phyloP scores from a whole-genome alignment of 53 echinoderm and acorn worm genomes.

The Stichopus horrens region DNA sequence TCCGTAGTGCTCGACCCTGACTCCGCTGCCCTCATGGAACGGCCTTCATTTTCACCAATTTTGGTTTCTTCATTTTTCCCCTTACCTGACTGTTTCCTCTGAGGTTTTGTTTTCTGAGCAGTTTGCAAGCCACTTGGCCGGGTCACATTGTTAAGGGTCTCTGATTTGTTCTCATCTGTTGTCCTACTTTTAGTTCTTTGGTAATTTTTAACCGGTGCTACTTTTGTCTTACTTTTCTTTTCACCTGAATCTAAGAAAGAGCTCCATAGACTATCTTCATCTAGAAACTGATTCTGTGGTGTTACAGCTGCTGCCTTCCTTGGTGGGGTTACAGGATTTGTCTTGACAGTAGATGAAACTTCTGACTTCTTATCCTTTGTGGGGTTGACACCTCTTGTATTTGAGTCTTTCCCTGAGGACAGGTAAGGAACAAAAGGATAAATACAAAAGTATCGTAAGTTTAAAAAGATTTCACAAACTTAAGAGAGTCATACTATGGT shows the following conservation, averaged over 20 bases:
- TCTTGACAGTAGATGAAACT: not conserved
- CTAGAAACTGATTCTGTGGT: slow-evolving; percentile 46
- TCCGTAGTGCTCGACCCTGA: slow-evolving; percentile 40
- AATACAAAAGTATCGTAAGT: too few relatives aligned
- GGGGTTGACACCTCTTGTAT: not conserved
- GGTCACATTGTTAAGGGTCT: not conserved
- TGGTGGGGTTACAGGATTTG: not conserved
- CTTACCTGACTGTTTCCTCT: slow-evolving; percentile 29
- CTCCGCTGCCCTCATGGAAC: slow-evolving; percentile 14
- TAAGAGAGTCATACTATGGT: too few relatives aligned
- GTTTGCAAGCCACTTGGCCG: slow-evolving; percentile 8
- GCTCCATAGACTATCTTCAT: slow-evolving; percentile 86
- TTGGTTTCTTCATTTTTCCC: slow-evolving; percentile 7
- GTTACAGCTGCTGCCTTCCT: slow-evolving; percentile 5
- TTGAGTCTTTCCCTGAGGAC: not conserved
- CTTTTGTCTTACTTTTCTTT: slow-evolving; percentile 50
- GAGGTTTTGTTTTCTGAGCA: slow-evolving; percentile 39
- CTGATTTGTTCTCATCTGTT: slow-evolving; percentile 42
- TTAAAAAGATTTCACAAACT: too few relatives aligned
- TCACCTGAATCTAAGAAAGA: slow-evolving; percentile 63
- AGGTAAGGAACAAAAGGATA: not conserved
- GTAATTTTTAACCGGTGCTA: slow-evolving; percentile 41
- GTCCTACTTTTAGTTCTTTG: slow-evolving; percentile 35
- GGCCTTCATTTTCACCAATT: not conserved
- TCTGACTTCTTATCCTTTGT: not conserved